These are phyloP conservation scores for Heptranchias perlo DNA, from an alignment of 2,113 vertebrate species.

Conservation along the genomic window DNA sequence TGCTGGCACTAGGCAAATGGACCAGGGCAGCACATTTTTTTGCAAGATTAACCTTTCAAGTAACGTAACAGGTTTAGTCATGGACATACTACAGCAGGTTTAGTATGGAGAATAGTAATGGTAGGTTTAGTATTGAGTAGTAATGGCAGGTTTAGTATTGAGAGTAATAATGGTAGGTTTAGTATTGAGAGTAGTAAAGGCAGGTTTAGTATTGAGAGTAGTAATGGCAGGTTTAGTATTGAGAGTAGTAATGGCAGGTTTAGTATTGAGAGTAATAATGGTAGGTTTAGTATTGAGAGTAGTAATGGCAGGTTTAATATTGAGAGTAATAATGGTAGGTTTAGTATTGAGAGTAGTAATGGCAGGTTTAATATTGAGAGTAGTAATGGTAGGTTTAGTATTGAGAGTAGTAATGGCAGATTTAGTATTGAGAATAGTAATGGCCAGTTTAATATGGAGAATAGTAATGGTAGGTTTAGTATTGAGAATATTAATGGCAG, in stretches of 20 bases:
- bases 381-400: not conserved
- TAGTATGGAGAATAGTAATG: not conserved
- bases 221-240: not conserved
- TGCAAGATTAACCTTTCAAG: not conserved
- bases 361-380: too few relatives aligned
- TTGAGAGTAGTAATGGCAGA: not conserved
- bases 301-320: not conserved
- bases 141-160: not conserved
- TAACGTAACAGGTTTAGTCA: not conserved
- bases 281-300: too few relatives aligned
- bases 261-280: not conserved
- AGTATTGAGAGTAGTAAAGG: not conserved
- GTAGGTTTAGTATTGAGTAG: not conserved
- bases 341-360: not conserved
- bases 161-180: not conserved
- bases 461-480: not conserved
- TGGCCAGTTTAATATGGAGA: too few relatives aligned
- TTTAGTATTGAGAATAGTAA: not conserved
- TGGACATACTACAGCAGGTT: not conserved
- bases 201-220: too few relatives aligned
- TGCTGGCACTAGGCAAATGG: not conserved
- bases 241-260: not conserved
- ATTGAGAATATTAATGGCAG: not conserved
- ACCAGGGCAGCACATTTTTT: not conserved
- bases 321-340: not conserved